Conservation (phyloP, 2,888 invertebrate genomes). For the Dysmachus trigonus region DNA sequence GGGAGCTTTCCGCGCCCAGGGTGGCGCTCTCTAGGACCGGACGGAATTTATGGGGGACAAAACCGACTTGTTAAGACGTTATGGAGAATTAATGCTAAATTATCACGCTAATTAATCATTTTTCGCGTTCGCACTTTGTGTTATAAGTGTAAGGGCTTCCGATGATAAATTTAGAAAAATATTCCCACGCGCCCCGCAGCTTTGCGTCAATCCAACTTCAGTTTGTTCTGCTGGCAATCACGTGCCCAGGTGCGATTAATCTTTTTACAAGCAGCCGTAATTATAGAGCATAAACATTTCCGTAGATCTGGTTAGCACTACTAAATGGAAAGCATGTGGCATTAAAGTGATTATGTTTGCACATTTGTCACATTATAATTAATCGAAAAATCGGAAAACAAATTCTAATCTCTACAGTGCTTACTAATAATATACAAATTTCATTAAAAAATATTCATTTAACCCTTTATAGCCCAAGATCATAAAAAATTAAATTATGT, state of each 20-base stretch:
- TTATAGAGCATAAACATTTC: neutral
- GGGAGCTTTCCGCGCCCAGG: neutral
- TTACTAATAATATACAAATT: no score
- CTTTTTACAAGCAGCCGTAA: neutral
- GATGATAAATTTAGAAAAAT: conserved; percentile 6
- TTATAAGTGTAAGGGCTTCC: neutral
- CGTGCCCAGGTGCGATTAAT: neutral
- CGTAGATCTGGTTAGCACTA: neutral
- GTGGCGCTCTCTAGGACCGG: neutral
- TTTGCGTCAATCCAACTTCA: neutral
- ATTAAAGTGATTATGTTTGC: neutral
- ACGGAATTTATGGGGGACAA: neutral
- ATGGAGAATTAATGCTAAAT: conserved; percentile 13
- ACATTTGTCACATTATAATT: neutral
- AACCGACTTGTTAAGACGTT: neutral
- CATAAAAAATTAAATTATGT: no score
- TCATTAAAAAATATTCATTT: no score
- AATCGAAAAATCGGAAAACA: neutral
- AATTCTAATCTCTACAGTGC: no score
- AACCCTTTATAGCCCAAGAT: no score
- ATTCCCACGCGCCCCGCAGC: neutral
- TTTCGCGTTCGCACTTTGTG: neutral
- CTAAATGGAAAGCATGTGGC: neutral
- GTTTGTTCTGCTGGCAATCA: neutral
- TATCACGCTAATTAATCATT: conserved; percentile 15